These are phyloP conservation scores for Leucoraja ocellata DNA, from an alignment of 2,797 vertebrate species.

Conservation along the genomic window DNA sequence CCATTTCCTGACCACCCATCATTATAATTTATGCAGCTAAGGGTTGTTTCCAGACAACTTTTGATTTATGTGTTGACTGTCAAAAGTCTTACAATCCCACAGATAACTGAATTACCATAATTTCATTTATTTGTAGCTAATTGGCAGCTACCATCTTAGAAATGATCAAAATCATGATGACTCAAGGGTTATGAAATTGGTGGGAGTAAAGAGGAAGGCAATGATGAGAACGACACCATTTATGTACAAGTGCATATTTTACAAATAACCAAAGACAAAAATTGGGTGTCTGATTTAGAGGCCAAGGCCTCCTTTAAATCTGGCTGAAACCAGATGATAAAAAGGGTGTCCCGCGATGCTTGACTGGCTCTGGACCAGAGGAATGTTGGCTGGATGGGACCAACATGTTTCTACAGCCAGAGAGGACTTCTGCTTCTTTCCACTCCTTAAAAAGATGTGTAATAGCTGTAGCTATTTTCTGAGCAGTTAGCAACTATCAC, in stretches of 20 bases:
- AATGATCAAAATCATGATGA: neutral
- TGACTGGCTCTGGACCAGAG: neutral
- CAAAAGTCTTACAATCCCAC: neutral
- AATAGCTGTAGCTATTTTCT: neutral
- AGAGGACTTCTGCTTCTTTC: neutral
- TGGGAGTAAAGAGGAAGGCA: neutral
- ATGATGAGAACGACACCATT: neutral
- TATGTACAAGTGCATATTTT: neutral
- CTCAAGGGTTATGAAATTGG: neutral
- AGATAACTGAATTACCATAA: neutral
- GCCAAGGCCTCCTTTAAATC: neutral
- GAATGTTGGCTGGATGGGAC: neutral
- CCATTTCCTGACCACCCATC: neutral
- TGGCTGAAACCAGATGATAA: neutral
- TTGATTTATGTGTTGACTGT: neutral
- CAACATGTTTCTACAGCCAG: neutral
- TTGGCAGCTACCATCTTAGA: neutral
- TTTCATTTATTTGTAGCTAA: neutral
- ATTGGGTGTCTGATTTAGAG: neutral
- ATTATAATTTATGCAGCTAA: neutral
- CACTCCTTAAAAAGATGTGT: neutral
- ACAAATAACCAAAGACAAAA: neutral
- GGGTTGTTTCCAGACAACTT: neutral
- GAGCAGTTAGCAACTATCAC: neutral
- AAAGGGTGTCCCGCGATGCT: neutral